These are phyloP conservation scores for Lepus timidus DNA, from an alignment of 2,113 vertebrate genomes.

Conservation along the genomic window DNA sequence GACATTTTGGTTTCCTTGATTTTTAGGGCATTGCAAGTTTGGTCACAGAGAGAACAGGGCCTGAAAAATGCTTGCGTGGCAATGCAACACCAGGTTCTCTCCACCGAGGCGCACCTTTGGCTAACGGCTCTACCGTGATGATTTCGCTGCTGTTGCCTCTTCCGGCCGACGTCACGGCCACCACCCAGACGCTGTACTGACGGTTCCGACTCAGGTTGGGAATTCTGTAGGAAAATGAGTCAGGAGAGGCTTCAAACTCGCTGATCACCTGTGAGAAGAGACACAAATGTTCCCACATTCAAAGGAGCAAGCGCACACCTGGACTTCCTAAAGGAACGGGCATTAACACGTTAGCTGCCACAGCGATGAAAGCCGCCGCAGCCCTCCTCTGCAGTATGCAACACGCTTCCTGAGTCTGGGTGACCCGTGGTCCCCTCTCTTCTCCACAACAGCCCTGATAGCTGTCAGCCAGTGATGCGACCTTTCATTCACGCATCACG, in stretches of 20 bases:
- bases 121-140: constrained; percentile 96
- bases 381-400: neutral
- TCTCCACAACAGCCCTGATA: neutral
- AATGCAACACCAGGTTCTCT: fast-evolving
- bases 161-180: constrained; percentile 96
- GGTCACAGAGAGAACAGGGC: neutral
- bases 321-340: neutral
- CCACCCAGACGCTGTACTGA: constrained; percentile 98
- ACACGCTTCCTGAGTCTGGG: too few relatives aligned
- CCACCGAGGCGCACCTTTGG: constrained; percentile 91
- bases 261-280: constrained; percentile 95
- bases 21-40: neutral
- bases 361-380: neutral
- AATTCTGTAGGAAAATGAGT: constrained; percentile 96
- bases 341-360: neutral
- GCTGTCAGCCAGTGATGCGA: neutral
- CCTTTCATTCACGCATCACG: neutral
- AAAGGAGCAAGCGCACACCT: constrained; percentile 73
- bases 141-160: constrained; percentile 98
- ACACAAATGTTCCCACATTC: constrained; percentile 84
- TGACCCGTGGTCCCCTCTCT: too few relatives aligned
- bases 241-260: constrained; percentile 98
- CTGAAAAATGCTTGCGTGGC: fast-evolving
- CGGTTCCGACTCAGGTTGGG: constrained; percentile 96
- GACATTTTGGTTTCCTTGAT: neutral